These are phyloP conservation scores for Sepiola atlantica DNA, from an alignment of 2,888 invertebrate species.

Conservation along the genomic window DNA sequence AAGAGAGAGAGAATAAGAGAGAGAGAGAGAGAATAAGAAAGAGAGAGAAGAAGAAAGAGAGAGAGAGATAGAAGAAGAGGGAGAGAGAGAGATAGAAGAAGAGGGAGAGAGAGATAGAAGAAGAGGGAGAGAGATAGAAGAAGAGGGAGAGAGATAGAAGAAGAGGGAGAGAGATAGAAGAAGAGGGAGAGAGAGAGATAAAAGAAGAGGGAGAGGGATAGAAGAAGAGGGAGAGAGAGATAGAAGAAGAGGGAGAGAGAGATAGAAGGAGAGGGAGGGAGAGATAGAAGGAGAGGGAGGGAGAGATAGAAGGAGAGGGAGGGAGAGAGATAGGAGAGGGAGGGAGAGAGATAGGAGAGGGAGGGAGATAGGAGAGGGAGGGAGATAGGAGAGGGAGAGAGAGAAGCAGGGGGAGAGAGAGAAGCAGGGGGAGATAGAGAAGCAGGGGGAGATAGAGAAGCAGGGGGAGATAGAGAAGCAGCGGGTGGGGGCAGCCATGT, in stretches of 20 bases:
- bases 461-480: not conserved
- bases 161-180: not conserved
- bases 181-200: not conserved
- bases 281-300: not conserved
- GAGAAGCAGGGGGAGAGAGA: not conserved
- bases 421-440: not conserved
- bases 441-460: not conserved
- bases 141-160: not conserved
- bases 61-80: not conserved
- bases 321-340: not conserved
- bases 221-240: not conserved
- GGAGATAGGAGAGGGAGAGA: not conserved
- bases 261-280: not conserved
- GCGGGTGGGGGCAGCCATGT: not conserved
- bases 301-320: not conserved
- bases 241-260: not conserved
- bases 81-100: not conserved
- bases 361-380: too few species aligned
- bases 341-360: not conserved
- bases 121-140: conserved; percentile 23
- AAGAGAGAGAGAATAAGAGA: not conserved
- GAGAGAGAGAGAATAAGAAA: not conserved
- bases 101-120: not conserved
- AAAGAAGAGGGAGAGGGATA: not conserved
- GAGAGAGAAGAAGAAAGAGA: not conserved